phyloP scores from a whole-genome alignment of 1,140 invertebrate genomes.

The Tenebrio molitor region DNA sequence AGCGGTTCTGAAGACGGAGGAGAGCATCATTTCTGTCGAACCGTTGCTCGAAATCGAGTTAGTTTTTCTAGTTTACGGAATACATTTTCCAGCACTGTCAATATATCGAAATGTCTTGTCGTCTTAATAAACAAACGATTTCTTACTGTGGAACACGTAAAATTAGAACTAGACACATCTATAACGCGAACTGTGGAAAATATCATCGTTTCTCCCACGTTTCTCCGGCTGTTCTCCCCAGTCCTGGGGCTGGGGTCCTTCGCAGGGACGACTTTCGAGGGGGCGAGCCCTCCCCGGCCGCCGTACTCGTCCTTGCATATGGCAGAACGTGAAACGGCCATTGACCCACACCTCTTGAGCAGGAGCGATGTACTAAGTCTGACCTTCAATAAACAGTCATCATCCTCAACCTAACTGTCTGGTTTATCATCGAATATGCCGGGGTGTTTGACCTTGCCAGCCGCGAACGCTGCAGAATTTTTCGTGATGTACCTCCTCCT shows the following conservation, averaged over 20 bases:
- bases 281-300: background rate
- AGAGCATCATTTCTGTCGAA: no score
- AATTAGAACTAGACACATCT: background rate
- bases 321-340: conserved; percentile 32
- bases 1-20: no score
- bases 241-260: background rate
- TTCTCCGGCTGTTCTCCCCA: background rate
- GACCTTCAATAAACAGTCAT: conserved; percentile 48
- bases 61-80: no score
- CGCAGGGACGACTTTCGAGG: background rate
- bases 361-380: conserved; percentile 48
- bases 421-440: conserved; percentile 46
- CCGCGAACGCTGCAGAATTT: conserved; percentile 28
- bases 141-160: no score
- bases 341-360: conserved; percentile 44
- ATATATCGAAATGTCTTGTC: no score
- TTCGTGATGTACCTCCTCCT: conserved; percentile 10
- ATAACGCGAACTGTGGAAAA: background rate
- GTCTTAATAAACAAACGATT: no score
- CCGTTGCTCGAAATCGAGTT: no score
- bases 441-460: conserved; percentile 46
- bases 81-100: no score
- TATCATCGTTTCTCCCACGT: conserved; percentile 1
- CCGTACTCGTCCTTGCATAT: background rate
- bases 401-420: conserved; percentile 47